Percentiles rank a stretch among this genome's conserved stretches.
Conservation (phyloP, 1,140 invertebrate species). For the Hetaerina americana region DNA sequence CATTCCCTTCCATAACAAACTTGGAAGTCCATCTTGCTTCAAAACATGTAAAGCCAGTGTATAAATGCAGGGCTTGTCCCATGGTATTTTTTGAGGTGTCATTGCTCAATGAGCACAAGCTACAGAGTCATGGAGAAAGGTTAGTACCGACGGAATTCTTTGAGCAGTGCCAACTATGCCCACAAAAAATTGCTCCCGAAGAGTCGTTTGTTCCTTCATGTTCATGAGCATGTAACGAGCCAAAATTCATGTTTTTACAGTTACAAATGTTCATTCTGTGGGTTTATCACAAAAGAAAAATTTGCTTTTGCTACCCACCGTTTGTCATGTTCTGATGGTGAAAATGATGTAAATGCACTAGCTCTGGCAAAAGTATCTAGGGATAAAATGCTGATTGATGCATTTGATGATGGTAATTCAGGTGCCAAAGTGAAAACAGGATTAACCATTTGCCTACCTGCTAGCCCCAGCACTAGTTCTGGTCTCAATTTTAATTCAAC, state of each 20-base stretch:
- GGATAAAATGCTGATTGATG: no score
- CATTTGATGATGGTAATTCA: no score
- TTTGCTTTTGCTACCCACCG: constrained; percentile 4
- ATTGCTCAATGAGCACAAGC: constrained; percentile 7
- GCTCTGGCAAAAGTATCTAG: background rate
- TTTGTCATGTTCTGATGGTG: background rate
- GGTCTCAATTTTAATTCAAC: no score
- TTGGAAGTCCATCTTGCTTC: constrained; percentile 7
- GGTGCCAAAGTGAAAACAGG: no score
- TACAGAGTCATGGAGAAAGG: background rate
- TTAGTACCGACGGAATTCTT: background rate
- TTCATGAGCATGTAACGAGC: constrained; percentile 3
- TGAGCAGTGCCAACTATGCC: constrained; percentile 10
- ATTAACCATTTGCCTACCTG: no score
- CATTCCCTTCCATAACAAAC: background rate
- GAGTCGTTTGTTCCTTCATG: constrained; percentile 5
- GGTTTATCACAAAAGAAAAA: constrained; percentile 3
- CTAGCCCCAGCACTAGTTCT: no score
- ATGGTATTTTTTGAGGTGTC: constrained; percentile 5
- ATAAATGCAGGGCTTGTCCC: constrained; percentile 9
- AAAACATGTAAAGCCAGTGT: constrained; percentile 7
- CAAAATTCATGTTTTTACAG: background rate
- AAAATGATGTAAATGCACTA: background rate
- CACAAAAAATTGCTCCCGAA: constrained; percentile 7
- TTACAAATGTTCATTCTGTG: constrained; percentile 7